phyloP scores from a whole-genome alignment of 2,113 vertebrate species.

The Notechis scutatus region DNA sequence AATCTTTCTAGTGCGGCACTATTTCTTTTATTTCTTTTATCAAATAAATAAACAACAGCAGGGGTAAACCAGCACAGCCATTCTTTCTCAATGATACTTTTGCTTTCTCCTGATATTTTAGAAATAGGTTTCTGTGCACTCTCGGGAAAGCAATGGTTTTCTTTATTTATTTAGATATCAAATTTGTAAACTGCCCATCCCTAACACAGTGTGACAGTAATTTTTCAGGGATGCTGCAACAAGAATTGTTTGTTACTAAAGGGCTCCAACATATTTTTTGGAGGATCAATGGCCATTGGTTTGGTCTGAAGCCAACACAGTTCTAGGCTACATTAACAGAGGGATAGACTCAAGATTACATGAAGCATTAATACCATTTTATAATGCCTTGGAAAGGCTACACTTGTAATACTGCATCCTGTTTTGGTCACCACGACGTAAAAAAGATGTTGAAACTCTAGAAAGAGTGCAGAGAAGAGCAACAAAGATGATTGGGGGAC shows the following conservation, averaged over 20 bases:
- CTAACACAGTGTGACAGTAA: background rate
- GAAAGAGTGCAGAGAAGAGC: too few species aligned
- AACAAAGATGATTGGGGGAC: too few species aligned
- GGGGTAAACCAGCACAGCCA: background rate
- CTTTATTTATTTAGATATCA: background rate
- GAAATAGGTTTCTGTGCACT: background rate
- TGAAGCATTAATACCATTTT: too few species aligned
- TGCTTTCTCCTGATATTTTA: background rate
- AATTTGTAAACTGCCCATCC: background rate
- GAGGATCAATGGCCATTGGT: background rate
- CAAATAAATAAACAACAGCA: background rate
- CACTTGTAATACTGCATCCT: too few species aligned
- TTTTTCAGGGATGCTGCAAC: background rate
- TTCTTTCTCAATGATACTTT: background rate
- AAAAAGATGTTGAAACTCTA: too few species aligned
- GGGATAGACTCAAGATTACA: too few species aligned
- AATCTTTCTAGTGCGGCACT: background rate
- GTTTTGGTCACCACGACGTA: too few species aligned
- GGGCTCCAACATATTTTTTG: background rate
- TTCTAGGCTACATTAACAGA: too few species aligned
- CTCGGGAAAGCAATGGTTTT: background rate
- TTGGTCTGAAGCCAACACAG: background rate
- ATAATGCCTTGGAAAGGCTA: too few species aligned
- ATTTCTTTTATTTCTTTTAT: background rate
- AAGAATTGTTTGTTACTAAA: background rate